Conservation (phyloP, 2,888 invertebrate genomes). For the Microctonus aethiopoides region DNA sequence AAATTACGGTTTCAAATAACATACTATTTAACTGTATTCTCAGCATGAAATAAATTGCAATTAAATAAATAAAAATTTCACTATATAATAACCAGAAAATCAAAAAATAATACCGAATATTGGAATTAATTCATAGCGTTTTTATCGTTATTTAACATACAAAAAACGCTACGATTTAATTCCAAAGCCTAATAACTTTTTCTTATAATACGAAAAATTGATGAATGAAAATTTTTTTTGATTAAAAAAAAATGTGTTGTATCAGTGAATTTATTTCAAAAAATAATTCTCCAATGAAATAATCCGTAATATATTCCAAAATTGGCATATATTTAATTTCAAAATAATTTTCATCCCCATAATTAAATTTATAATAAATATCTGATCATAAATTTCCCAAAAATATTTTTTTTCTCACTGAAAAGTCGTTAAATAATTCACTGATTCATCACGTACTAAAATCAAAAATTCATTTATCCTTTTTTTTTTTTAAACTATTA, state of each 20-base stretch:
- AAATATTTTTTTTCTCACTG: not conserved
- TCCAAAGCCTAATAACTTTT: too few species aligned
- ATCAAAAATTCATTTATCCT: not conserved
- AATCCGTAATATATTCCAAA: not conserved
- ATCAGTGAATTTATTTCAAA: not conserved
- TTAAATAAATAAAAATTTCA: not conserved
- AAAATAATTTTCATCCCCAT: not conserved
- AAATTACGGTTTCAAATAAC: not conserved
- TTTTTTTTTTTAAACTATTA: constrained; percentile 1
- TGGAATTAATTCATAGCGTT: too few species aligned
- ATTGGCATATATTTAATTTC: not conserved
- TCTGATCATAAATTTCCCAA: not conserved
- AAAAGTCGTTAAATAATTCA: not conserved
- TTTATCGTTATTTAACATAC: too few species aligned
- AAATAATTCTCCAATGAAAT: not conserved
- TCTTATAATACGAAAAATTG: not conserved
- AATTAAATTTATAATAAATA: not conserved
- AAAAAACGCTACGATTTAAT: too few species aligned
- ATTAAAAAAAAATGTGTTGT: too few species aligned
- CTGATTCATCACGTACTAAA: not conserved
- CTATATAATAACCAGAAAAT: too few species aligned
- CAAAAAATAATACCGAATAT: not conserved
- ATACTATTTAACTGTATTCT: not conserved
- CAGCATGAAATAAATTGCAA: not conserved
- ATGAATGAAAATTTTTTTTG: not conserved